phyloP scores from a whole-genome alignment of 2,113 vertebrate genomes.

The Spea bombifrons region DNA sequence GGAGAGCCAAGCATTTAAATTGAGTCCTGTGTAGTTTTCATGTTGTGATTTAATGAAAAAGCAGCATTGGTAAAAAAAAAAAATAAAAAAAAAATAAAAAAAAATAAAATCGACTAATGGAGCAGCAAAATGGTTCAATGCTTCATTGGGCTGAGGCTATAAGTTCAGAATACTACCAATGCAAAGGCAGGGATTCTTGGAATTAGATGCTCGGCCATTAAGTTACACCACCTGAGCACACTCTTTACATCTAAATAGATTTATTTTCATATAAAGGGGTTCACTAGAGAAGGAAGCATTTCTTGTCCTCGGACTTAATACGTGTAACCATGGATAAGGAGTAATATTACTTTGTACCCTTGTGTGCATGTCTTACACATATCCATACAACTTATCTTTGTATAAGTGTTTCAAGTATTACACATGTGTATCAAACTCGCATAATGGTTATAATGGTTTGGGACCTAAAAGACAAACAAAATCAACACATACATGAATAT shows the following conservation, averaged over 20 bases:
- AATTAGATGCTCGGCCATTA: not conserved
- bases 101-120: slow-evolving; percentile 8
- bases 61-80: not conserved
- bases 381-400: too few relatives aligned
- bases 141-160: not conserved
- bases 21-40: too few relatives aligned
- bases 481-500: too few relatives aligned
- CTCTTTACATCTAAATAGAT: not conserved
- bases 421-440: too few relatives aligned
- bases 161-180: not conserved
- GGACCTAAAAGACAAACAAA: too few relatives aligned
- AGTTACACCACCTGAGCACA: not conserved
- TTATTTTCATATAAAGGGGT: not conserved
- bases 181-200: not conserved
- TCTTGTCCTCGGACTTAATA: not conserved
- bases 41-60: not conserved
- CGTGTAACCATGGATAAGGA: too few relatives aligned
- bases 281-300: not conserved
- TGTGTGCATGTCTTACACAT: too few relatives aligned
- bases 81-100: slow-evolving; percentile 13
- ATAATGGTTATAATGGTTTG: too few relatives aligned
- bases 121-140: slow-evolving; percentile 15
- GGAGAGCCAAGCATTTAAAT: too few relatives aligned
- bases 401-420: too few relatives aligned
- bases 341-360: too few relatives aligned